A percentile compares a stretch with the other conserved stretches of the same genome.
Evolutionary conservation across 2,797 vertebrate genomes (phyloP).

Genomic region (Siniperca undulata): DNA sequence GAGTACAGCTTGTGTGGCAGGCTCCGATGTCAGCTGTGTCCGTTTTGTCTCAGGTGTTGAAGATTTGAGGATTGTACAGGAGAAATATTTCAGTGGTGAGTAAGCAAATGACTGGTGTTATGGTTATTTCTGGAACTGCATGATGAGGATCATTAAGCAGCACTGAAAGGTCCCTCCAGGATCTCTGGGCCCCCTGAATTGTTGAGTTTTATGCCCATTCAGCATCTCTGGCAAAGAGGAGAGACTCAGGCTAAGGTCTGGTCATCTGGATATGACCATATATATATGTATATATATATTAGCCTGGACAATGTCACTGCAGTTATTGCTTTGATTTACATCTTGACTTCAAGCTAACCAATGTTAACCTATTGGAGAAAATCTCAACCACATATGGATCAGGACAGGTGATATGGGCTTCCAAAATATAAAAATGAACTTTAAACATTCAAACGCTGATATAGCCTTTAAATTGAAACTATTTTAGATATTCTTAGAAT

Average conservation of each 20-base stretch:
- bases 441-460: background rate
- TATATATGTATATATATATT: too few species aligned
- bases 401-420: background rate
- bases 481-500: background rate
- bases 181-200: background rate
- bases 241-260: background rate
- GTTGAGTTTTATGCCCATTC: background rate
- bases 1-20: constrained; percentile 13
- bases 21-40: constrained; percentile 13
- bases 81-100: constrained; percentile 20
- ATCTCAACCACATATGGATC: background rate
- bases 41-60: constrained; percentile 12
- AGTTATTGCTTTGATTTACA: constrained; percentile 9
- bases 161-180: background rate
- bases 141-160: background rate
- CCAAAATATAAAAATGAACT: background rate
- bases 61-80: background rate
- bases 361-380: background rate
- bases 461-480: background rate
- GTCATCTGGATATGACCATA: background rate
- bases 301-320: constrained; percentile 8
- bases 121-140: constrained; percentile 6
- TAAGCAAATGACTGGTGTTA: constrained; percentile 12
- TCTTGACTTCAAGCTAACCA: background rate
- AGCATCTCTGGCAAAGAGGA: background rate